Base-by-base conservation (phyloP, 2,888 invertebrate species). In the Tridacna gigas region DNA sequence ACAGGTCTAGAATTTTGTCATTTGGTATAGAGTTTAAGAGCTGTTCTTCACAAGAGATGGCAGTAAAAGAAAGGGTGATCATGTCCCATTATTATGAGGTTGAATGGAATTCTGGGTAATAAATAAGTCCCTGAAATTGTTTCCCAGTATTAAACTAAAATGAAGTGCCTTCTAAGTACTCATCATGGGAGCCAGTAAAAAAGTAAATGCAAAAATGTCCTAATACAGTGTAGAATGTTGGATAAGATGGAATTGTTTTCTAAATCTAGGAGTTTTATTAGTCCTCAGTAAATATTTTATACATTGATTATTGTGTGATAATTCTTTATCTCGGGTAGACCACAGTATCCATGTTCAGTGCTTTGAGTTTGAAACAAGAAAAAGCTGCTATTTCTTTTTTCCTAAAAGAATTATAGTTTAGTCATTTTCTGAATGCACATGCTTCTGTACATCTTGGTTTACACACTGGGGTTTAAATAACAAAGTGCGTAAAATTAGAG, bases 131-230 rank as follows among this genome's bases (percentile, higher is more conserved):
- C 37, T 63, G 22, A 63, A 25, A 26, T 26, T 26, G 20, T 45
- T 71, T 71, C 25, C 71, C 71, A 51, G n/a, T 12, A 71, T 71
- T 45, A 71, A 71, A 25, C 51, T 71, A 51, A n/a, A 48, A 48
- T 71, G 13, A 71, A 51, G 25, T 71, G 45, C n/a, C 71, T 71
- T 51, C 51, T 20, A 20, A 22, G 11, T 71, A 51, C 18, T 25
- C 13, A 22, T 56, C n/a, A 3, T 25, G 63, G 63, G 63, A 63
- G 22, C 63, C 63, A 63, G 63, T 63, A 13, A 25, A 25, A 25
- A 4, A 25, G 13, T 63, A n/a, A 63, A 20, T 71, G 51, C 71
- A 51, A 67, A 45, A 71, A n/a, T n/a, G 22, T 18, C 12, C 25
- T 47, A 51, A 63, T 22, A 3, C 1, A 63, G 13, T 63, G 25